These are phyloP conservation scores for Carlito syrichta DNA, from an alignment of 2,113 vertebrate genomes.

Conservation along the genomic window DNA sequence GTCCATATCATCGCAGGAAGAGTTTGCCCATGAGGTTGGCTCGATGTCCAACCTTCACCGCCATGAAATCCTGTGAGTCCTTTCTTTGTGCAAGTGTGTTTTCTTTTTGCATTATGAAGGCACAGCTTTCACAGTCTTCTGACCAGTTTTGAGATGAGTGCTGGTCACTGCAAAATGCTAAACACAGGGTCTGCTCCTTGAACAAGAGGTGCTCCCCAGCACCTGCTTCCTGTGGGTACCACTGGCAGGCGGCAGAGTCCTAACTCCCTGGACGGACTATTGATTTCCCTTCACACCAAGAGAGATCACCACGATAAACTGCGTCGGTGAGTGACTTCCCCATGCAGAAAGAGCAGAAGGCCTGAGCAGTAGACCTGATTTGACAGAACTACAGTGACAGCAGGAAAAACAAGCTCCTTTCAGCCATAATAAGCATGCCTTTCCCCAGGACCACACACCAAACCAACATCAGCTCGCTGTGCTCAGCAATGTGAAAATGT, in stretches of 20 bases:
- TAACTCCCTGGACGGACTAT: neutral
- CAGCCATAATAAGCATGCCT: neutral
- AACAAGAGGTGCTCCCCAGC: neutral
- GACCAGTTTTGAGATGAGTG: neutral
- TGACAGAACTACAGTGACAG: neutral
- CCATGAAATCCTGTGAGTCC: neutral
- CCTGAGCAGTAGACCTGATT: neutral
- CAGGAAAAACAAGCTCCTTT: neutral
- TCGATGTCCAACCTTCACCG: neutral
- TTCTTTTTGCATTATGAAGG: neutral
- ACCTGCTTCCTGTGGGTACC: neutral
- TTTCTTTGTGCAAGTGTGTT: neutral
- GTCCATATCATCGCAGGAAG: neutral
- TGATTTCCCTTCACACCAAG: neutral
- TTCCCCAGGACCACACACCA: no score
- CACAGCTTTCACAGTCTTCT: neutral
- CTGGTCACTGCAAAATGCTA: neutral
- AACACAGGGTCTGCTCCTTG: neutral
- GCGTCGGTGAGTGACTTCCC: neutral
- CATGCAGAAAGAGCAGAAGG: neutral
- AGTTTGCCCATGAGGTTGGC: neutral
- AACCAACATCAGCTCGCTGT: neutral
- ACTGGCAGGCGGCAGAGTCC: no score
- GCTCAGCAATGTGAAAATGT: slow-evolving; percentile 12
- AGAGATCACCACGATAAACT: neutral